Evolutionary conservation across 1,140 invertebrate species (phyloP).

Genomic region (Mya arenaria): DNA sequence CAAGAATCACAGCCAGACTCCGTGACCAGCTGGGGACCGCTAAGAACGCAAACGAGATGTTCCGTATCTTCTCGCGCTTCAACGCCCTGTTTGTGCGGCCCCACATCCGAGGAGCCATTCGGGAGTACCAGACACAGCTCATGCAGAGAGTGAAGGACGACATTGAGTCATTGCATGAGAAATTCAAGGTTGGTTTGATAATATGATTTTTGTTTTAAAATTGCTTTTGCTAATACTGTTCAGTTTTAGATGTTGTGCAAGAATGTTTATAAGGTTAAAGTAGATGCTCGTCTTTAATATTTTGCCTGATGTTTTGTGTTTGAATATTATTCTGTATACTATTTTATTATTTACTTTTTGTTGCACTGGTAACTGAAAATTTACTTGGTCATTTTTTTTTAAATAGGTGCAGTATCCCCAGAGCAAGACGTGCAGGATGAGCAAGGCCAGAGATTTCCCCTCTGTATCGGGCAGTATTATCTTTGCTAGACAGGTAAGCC

Average conservation of each 20-base stretch:
- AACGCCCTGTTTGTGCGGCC: constrained; percentile 99
- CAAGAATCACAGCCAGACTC: constrained; percentile 97
- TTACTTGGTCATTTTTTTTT: too few relatives aligned
- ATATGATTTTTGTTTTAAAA: background rate
- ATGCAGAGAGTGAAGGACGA: constrained; percentile 99
- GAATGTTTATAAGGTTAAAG: background rate
- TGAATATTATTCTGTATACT: too few relatives aligned
- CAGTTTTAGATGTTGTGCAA: too few relatives aligned
- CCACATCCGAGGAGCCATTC: constrained; percentile 98
- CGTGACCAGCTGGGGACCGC: constrained; percentile 98
- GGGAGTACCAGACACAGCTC: constrained; percentile 99
- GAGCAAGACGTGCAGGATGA: constrained; percentile 93
- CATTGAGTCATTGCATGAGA: constrained; percentile 98
- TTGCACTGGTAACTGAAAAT: too few relatives aligned
- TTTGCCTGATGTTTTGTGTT: too few relatives aligned
- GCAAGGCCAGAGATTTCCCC: constrained; percentile 95
- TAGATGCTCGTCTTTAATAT: too few relatives aligned
- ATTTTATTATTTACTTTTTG: too few relatives aligned
- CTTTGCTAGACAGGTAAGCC: constrained; percentile 96
- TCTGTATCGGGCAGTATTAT: constrained; percentile 98
- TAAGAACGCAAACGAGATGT: constrained; percentile 99
- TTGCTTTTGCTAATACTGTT: background rate
- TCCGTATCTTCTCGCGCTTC: constrained; percentile 98
- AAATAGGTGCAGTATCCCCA: constrained; percentile 93
- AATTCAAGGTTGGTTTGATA: constrained; percentile 92